Evolutionary conservation across 2,888 invertebrate genomes (phyloP), one percentile per base, ranked within the genome.

Genomic region (Stenurella melanura): DNA sequence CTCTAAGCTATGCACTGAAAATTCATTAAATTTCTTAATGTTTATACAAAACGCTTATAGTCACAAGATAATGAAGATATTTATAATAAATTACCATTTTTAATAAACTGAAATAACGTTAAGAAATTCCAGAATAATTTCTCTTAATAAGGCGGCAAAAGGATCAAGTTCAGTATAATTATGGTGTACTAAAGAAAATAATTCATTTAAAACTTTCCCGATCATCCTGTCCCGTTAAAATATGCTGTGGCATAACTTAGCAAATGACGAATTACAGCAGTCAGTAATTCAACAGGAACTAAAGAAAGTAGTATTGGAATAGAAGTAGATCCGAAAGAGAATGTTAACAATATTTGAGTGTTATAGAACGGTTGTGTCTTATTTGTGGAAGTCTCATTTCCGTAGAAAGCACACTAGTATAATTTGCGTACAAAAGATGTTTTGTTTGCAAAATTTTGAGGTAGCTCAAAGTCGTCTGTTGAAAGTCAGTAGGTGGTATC

Each of bases 41-140:
- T 30, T 30, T 15, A 21, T 50, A 61, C 9, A 30, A 60, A 26
- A 12, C 26, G 26, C 21, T 26, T 61, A n/a, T n/a, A 61, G 61
- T n/a, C 61, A 61, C 30, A n/a, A 30, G 15, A 30, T 61, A 61
- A 61, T 61, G 61, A 61, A 61, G 61, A 61, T 61, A 61, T 61
- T 61, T 61, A 61, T 15, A 30, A 61, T 21, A 60, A 21, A 21
- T 26, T 61, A 11, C 11, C 26, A 58, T 19, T 58, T 21, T 58
- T 58, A 21, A 50, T 50, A n/a, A 50, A 50, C n/a, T n/a, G 3
- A 42, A 42, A 11, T 42, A 42, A 42, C 7, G 42, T 12, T 50
- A 19, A 19, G 21, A 58, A 19, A 58, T 58, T 58, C 21, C 21
- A 58, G 26, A 15, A 26, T n/a, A 50, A 50, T 50, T 50, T 50